Conservation (phyloP, 2,797 vertebrate species). For the Gymnoscopelus braueri region DNA sequence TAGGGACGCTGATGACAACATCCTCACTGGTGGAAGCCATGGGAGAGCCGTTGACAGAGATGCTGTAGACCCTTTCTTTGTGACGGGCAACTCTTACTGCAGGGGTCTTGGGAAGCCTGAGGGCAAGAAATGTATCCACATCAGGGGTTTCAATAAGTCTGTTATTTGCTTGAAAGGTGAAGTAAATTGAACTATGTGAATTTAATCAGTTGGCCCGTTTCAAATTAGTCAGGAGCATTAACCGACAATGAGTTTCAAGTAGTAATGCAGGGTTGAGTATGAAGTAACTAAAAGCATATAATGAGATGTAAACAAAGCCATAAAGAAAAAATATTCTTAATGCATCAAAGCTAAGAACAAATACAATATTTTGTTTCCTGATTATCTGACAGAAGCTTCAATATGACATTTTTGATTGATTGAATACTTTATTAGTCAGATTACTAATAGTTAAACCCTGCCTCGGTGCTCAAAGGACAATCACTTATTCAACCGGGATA, state of each 20-base stretch:
- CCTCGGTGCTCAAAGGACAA: too few species aligned
- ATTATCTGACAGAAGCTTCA: too few species aligned
- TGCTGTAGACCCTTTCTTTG: slow-evolving; percentile 84
- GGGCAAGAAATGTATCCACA: background rate
- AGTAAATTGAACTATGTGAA: slow-evolving; percentile 4
- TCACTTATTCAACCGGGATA: too few species aligned
- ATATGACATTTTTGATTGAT: too few species aligned
- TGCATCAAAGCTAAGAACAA: too few species aligned
- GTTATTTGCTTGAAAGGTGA: background rate
- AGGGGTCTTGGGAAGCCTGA: slow-evolving; percentile 82
- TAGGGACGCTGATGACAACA: slow-evolving; percentile 79
- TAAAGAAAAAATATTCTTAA: too few species aligned
- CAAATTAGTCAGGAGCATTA: background rate
- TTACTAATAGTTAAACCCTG: too few species aligned
- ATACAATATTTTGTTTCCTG: too few species aligned
- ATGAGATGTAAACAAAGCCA: too few species aligned
- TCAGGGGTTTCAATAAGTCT: background rate
- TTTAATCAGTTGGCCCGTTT: background rate
- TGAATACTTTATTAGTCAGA: too few species aligned
- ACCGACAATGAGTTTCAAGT: background rate
- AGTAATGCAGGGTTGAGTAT: too few species aligned
- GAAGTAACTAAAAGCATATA: too few species aligned
- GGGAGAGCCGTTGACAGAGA: slow-evolving; percentile 84
- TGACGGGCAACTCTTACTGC: slow-evolving; percentile 78
- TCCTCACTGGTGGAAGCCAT: slow-evolving; percentile 69